Percentiles rank a stretch among this genome's conserved stretches.
Evolutionary conservation across 2,113 vertebrate genomes (phyloP).

Genomic region (Stomatorhinus ivindoensis): DNA sequence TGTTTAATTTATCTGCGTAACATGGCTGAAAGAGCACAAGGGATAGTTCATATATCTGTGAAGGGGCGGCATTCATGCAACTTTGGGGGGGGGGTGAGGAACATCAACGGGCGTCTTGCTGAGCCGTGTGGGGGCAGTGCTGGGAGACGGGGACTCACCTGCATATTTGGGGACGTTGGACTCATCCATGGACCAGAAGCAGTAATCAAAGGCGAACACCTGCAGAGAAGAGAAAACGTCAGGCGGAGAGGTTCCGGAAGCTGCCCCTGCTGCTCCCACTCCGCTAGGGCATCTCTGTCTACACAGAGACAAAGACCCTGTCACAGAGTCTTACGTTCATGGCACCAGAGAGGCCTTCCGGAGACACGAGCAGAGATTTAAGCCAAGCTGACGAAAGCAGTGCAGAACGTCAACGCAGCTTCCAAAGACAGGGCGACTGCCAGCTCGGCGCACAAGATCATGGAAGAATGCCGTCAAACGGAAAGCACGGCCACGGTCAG

Average conservation of each 20-base stretch:
- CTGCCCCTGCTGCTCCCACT: neutral
- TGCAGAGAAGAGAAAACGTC: conserved; percentile 42
- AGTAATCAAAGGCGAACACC: conserved; percentile 99
- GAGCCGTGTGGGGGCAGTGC: neutral
- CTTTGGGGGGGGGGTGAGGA: neutral
- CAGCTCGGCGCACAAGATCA: neutral
- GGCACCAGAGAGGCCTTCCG: neutral
- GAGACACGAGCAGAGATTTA: neutral
- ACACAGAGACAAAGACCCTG: neutral
- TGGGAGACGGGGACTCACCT: conserved; percentile 61
- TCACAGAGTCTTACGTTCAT: neutral
- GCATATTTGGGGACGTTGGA: conserved; percentile 90
- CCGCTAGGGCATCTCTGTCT: neutral
- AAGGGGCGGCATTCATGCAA: neutral
- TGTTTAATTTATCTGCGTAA: neutral
- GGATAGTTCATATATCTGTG: neutral
- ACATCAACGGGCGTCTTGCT: neutral
- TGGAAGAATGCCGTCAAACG: neutral
- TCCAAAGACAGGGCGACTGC: neutral
- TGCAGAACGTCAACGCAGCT: neutral
- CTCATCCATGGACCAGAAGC: conserved; percentile 99
- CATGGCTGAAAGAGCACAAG: neutral
- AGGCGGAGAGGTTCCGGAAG: neutral
- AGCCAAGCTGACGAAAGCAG: neutral
- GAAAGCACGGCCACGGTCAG: neutral